Base-by-base conservation (phyloP, 1,140 invertebrate species). In the Cotesia typhae region DNA sequence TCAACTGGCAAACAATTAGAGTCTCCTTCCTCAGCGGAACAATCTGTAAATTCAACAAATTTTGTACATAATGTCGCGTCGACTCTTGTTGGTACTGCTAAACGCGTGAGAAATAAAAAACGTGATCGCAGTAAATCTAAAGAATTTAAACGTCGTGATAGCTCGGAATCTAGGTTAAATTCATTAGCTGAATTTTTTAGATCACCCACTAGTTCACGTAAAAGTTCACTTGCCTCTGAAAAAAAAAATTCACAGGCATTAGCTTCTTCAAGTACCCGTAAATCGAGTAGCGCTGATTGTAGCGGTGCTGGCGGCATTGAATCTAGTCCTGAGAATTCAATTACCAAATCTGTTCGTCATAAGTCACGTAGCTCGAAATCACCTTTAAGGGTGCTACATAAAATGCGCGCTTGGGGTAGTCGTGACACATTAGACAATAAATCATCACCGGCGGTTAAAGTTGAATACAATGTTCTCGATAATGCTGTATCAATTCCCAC, bases 111-210 rank as follows among this genome's bases (percentile, higher is more conserved):
- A 67, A 82, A 77, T 69, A 85, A 85, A 55, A 84, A 79, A 41
- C 81, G 84, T 37, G 82, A 83, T 12, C 79, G 85, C 41, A 86
- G 85, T 70, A 85, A 86, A 61, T 87, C 85, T 4, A 87, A 87
- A 55, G 85, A 87, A 14, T 79, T 70, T 10, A 83, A 85, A 36
- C 81, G 85, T 28, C 76, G 85, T 37, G 84, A 86, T 68, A 86
- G 83, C 28, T 86, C 85, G 3, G 85, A 86, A 60, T 86, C 84
- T 20, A 77, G 85, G 57, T 71, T 87, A 9, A 81, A 78, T 2
- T 81, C 83, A 4, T 67, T 87, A 2, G 81, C 85, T 3, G 85
- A 86, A 69, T 87, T 86, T 65, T 87, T 87, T 63, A 82, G 84
- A 52, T 87, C 85, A 41, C 85, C 85, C 0, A 82, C 84, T n/a